Evolutionary conservation across 2,113 vertebrate species (phyloP), one percentile per base, ranked within the genome.

Genomic region (Spheniscus mendiculus): DNA sequence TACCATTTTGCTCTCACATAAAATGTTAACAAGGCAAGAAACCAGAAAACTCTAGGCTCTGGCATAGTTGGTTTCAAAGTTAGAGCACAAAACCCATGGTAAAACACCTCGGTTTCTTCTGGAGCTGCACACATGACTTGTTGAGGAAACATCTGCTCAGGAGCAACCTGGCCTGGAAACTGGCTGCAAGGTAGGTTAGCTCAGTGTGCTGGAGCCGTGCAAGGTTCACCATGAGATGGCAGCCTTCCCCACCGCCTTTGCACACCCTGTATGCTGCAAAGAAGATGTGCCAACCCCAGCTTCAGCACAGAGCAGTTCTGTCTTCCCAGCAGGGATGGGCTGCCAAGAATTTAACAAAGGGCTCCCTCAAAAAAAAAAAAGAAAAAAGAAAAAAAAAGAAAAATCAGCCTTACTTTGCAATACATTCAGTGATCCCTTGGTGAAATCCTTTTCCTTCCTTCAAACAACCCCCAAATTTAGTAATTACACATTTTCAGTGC

Each of bases 311-410:
- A 95, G 93, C 77, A 77, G 73, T 89, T 96, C 95, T 97, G 87
- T 97, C 91, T 97, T 92, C 81, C 77, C 59, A 10, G 91, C 72
- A 78, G 80, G 69, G 61, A 82, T 12, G 77, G 27, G 19, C 77
- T 96, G 97, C 97, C 96, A 97, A 95, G 80, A 89, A 29, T 84
- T 72, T 56, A 97, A 97, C 93, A 97, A 97, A 97, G 70, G 66
- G 19, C 86, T 87, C 90, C 80, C 94, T 93, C n/a, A 90, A 95
- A 85, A 93, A 70, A 73, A 89, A 45, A 78, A 20, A 26, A 18
- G 17, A n/a, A 27, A 56, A 8, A 20, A 44, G 11, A 30, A 50
- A 25, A 53, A 19, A 55, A n/a, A 12, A 17, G 29, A 42, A 81
- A 61, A 86, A 42, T 17, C 22, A 50, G 16, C n/a, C 15, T 91